Evolutionary conservation across 2,888 invertebrate species (phyloP).

Genomic region (Coenonympha glycerion): DNA sequence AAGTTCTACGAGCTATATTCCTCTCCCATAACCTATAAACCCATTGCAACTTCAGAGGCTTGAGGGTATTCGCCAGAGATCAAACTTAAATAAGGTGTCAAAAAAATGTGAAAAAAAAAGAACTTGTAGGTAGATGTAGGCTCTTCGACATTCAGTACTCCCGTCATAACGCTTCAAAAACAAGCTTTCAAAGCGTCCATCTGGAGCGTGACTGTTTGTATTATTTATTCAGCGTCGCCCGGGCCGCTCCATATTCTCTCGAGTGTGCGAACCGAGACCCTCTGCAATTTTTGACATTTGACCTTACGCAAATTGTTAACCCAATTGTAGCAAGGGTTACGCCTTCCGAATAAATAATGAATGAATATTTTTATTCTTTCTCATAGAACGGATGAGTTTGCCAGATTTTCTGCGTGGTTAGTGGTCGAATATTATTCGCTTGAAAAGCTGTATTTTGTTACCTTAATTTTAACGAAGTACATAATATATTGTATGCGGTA

Average conservation of each 20-base stretch:
- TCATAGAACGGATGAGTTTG: not conserved
- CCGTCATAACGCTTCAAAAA: not conserved
- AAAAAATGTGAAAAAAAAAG: no score
- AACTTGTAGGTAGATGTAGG: not conserved
- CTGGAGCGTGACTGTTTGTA: slow-evolving; percentile 8
- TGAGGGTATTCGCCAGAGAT: no score
- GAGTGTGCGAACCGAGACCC: slow-evolving; percentile 16
- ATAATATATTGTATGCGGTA: no score
- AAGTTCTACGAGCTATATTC: no score
- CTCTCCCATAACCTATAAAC: no score
- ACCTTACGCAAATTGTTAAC: slow-evolving; percentile 47
- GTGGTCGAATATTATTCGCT: not conserved
- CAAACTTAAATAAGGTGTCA: no score
- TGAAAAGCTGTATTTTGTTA: no score
- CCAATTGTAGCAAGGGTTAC: slow-evolving; percentile 27
- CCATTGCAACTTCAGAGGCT: no score
- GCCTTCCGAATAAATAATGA: slow-evolving; percentile 25
- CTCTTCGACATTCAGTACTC: not conserved
- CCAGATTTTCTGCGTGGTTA: not conserved
- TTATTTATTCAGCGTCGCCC: slow-evolving; percentile 19
- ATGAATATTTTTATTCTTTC: slow-evolving; percentile 18
- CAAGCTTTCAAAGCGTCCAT: not conserved
- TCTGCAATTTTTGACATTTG: slow-evolving; percentile 37
- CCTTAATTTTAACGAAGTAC: not conserved
- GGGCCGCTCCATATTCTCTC: slow-evolving; percentile 17